phyloP scores from a whole-genome alignment of 1,140 invertebrate species.

The Heterodera carotae region DNA sequence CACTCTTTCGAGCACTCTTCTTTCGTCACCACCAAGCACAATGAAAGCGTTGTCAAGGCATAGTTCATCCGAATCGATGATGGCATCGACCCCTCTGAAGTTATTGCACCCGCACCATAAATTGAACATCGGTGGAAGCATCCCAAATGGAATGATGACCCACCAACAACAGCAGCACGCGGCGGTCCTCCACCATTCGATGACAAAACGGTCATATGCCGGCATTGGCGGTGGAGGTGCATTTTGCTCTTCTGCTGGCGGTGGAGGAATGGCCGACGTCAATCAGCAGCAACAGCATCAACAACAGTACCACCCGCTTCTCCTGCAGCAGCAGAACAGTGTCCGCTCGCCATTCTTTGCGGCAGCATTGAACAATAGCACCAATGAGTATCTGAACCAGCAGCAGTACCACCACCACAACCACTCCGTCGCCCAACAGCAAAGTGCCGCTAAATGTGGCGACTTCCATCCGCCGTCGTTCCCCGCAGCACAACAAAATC shows the following conservation, averaged over 20 bases:
- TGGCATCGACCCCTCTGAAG: not conserved
- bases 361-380: constrained; percentile 18
- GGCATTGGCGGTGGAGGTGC: constrained; percentile 8
- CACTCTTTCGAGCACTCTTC: not conserved
- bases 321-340: constrained; percentile 13
- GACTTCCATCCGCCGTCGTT: not conserved
- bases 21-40: not conserved
- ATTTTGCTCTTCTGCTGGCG: not conserved
- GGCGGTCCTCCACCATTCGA: not conserved
- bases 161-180: constrained; percentile 4
- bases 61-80: constrained; percentile 15
- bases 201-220: constrained; percentile 23
- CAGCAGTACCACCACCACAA: constrained; percentile 15
- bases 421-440: too few relatives aligned
- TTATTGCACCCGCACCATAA: not conserved
- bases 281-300: too few relatives aligned
- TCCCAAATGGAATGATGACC: constrained; percentile 3
- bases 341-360: constrained; percentile 22
- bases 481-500: too few relatives aligned
- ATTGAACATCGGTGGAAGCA: not conserved
- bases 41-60: constrained; percentile 13
- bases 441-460: not conserved
- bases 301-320: constrained; percentile 22
- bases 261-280: not conserved
- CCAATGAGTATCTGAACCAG: constrained; percentile 12